A percentile compares a stretch with the other conserved stretches of the same genome.
These are phyloP conservation scores for Drosophila diplacantha DNA, from an alignment of 2,888 invertebrate genomes.

Conservation along the genomic window DNA sequence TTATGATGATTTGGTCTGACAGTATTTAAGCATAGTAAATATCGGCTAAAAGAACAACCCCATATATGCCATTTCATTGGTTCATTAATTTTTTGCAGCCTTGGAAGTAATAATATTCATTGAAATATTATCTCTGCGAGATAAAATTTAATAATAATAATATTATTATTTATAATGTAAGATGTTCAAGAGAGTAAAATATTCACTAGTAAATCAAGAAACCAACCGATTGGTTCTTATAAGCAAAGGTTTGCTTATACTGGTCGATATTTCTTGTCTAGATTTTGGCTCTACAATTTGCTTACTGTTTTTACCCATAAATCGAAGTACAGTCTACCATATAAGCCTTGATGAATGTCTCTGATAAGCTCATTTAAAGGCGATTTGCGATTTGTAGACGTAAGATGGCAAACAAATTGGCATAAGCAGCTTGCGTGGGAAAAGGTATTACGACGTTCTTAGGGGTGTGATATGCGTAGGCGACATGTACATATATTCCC, in stretches of 20 bases:
- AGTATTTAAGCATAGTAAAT: slow-evolving; percentile 15
- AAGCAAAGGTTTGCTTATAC: too few relatives aligned
- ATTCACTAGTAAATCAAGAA: too few relatives aligned
- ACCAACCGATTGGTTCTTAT: too few relatives aligned
- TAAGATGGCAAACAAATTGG: slow-evolving; percentile 54
- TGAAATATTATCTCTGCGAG: neutral
- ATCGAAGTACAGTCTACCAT: slow-evolving; percentile 2
- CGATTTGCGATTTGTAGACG: slow-evolving; percentile 41
- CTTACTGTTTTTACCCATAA: slow-evolving; percentile 16
- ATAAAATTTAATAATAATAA: neutral
- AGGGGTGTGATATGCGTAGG: neutral
- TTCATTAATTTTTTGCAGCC: neutral
- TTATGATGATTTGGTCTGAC: slow-evolving; percentile 7
- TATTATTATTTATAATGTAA: too few relatives aligned
- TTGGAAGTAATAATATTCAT: neutral
- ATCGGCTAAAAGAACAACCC: neutral
- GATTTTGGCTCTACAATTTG: too few relatives aligned
- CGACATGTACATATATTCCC: neutral
- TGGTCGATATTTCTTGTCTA: neutral
- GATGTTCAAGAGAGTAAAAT: neutral
- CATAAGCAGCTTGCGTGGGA: slow-evolving; percentile 52
- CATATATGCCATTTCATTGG: too few relatives aligned
- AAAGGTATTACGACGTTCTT: slow-evolving; percentile 15
- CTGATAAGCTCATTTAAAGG: slow-evolving; percentile 27
- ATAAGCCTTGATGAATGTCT: slow-evolving; percentile 1